A percentile compares a stretch with the other conserved stretches of the same genome.
These are phyloP conservation scores for Hypomesus transpacificus DNA, from an alignment of 2,113 vertebrate genomes.

Conservation along the genomic window DNA sequence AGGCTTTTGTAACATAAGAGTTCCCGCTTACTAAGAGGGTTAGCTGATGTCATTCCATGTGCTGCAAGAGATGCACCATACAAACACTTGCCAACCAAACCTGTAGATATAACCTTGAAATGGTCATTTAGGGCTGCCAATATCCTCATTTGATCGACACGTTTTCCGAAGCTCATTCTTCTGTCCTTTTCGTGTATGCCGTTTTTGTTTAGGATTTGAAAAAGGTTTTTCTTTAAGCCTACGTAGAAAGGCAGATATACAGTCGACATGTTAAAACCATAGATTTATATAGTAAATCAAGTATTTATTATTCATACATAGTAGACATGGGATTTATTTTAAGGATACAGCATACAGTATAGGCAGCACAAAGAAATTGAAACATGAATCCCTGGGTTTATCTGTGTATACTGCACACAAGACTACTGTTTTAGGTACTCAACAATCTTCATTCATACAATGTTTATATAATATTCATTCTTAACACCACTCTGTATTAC, in stretches of 20 bases:
- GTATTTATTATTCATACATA: too few species aligned
- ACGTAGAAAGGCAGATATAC: too few species aligned
- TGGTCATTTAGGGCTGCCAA: slow-evolving; percentile 38
- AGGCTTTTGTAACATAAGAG: slow-evolving; percentile 55
- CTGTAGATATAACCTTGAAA: slow-evolving; percentile 33
- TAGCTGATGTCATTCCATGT: slow-evolving; percentile 45
- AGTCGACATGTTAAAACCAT: too few species aligned
- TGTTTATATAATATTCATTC: slow-evolving; percentile 45
- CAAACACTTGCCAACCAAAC: slow-evolving; percentile 39
- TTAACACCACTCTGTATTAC: slow-evolving; percentile 34
- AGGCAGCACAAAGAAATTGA: slow-evolving; percentile 36
- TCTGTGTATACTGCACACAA: slow-evolving; percentile 59
- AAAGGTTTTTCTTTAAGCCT: too few species aligned
- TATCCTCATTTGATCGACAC: slow-evolving; percentile 23
- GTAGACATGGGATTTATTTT: neutral
- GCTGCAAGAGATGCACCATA: slow-evolving; percentile 30
- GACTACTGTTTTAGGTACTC: slow-evolving; percentile 30
- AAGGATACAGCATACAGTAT: slow-evolving; percentile 7
- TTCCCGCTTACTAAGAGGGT: slow-evolving; percentile 42
- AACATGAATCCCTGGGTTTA: slow-evolving; percentile 45
- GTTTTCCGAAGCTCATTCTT: slow-evolving; percentile 7
- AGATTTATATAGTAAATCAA: too few species aligned
- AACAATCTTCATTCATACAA: slow-evolving; percentile 27
- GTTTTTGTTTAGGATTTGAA: too few species aligned
- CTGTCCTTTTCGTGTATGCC: too few species aligned